These are phyloP conservation scores for Pteria penguin DNA, from an alignment of 2,888 invertebrate genomes.

Conservation along the genomic window DNA sequence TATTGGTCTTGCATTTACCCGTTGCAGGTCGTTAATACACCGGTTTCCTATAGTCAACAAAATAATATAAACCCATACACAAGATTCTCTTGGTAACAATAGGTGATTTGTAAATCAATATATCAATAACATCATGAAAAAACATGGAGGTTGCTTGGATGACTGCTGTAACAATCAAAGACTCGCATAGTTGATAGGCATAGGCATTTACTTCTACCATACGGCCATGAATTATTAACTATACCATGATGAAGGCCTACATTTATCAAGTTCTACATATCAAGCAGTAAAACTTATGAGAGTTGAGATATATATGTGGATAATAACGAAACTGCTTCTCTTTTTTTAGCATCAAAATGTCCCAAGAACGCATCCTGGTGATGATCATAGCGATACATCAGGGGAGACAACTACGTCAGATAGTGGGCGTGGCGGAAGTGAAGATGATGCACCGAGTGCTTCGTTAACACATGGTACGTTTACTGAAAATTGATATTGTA, in stretches of 20 bases:
- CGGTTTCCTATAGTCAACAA: too few relatives aligned
- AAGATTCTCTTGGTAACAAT: too few relatives aligned
- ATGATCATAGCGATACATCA: conserved; percentile 62
- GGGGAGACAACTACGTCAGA: conserved; percentile 64
- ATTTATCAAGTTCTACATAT: background rate
- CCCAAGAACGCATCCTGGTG: conserved; percentile 48
- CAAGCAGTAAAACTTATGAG: background rate
- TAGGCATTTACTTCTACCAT: too few relatives aligned
- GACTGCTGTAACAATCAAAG: too few relatives aligned
- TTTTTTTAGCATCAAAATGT: background rate
- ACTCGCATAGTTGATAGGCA: too few relatives aligned
- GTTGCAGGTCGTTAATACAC: too few relatives aligned
- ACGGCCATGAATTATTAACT: too few relatives aligned
- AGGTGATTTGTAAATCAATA: too few relatives aligned
- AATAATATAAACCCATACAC: too few relatives aligned
- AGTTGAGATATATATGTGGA: background rate
- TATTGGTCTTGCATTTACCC: too few relatives aligned
- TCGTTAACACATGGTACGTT: conserved; percentile 29
- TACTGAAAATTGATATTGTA: background rate
- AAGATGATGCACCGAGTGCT: conserved; percentile 56
- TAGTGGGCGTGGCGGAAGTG: conserved; percentile 65
- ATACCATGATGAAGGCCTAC: background rate
- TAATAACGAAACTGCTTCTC: background rate
- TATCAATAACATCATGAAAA: too few relatives aligned
- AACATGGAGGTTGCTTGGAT: too few relatives aligned